Percentiles rank a stretch among this genome's conserved stretches.
phyloP scores from a whole-genome alignment of 2,888 invertebrate genomes.

The Noctua fimbriata region DNA sequence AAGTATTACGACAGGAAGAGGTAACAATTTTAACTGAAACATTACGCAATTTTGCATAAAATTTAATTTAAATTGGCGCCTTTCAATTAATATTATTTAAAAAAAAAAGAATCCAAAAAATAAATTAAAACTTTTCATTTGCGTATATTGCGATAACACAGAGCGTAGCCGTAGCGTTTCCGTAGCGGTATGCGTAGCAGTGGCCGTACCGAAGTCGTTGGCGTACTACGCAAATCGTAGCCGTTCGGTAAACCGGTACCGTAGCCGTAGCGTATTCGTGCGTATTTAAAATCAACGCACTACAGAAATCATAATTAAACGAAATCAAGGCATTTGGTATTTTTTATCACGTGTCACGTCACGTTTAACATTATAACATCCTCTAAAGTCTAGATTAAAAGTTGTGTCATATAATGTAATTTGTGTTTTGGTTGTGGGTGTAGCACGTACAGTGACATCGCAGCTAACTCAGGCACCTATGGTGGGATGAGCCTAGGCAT shows the following conservation, averaged over 20 bases:
- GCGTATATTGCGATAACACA: background rate
- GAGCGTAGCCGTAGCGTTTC: background rate
- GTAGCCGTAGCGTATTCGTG: background rate
- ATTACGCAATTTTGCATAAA: background rate
- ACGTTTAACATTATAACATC: constrained; percentile 3
- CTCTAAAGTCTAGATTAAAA: constrained; percentile 11
- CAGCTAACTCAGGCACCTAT: background rate
- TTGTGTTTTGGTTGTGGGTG: background rate
- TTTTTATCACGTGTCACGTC: background rate
- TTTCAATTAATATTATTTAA: background rate
- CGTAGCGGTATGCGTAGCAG: background rate
- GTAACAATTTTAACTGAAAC: constrained; percentile 3
- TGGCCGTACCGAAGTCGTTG: background rate
- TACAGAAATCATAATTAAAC: background rate
- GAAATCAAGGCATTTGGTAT: constrained; percentile 14
- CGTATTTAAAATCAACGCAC: background rate
- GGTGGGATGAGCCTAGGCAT: background rate
- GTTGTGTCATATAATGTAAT: constrained; percentile 13
- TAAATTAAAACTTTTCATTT: too few relatives aligned
- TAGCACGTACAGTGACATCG: background rate
- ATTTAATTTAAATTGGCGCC: background rate
- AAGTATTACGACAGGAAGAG: background rate
- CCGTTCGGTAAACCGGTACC: background rate
- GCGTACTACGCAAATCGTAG: constrained; percentile 4
- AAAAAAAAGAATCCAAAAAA: background rate